Evolutionary conservation across 1,140 invertebrate species (phyloP).

Genomic region (Pseudomyrmex sp.): DNA sequence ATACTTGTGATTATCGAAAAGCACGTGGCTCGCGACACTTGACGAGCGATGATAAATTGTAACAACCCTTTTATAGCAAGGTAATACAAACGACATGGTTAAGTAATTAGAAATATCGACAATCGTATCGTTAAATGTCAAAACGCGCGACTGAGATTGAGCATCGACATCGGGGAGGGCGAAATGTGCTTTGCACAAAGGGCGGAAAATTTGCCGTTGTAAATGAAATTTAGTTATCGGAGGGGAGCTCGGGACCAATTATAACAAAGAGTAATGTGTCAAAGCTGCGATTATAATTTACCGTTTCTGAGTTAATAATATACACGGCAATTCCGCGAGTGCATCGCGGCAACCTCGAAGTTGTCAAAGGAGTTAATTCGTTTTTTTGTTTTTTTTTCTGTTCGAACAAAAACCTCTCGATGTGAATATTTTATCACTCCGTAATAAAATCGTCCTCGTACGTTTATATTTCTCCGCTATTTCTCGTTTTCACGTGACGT

Average conservation of each 20-base stretch:
- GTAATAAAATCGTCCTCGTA: not conserved
- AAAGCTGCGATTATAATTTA: too few relatives aligned
- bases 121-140: slow-evolving; percentile 12
- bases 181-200: not conserved
- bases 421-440: not conserved
- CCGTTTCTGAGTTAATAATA: too few relatives aligned
- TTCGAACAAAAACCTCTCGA: not conserved
- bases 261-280: not conserved
- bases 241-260: not conserved
- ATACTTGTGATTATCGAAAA: not conserved
- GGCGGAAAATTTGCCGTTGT: not conserved
- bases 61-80: too few relatives aligned
- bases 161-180: too few relatives aligned
- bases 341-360: not conserved
- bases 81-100: not conserved
- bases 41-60: not conserved
- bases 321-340: not conserved
- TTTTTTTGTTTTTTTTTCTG: too few relatives aligned
- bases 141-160: not conserved
- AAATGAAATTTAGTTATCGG: not conserved
- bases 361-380: too few relatives aligned
- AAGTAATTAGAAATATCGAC: slow-evolving; percentile 14
- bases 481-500: slow-evolving; percentile 33
- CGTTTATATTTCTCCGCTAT: not conserved
- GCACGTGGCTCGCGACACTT: not conserved